Percentiles rank a stretch among this genome's conserved stretches.
phyloP scores from a whole-genome alignment of 1,140 invertebrate genomes.

The Tenebrio molitor region DNA sequence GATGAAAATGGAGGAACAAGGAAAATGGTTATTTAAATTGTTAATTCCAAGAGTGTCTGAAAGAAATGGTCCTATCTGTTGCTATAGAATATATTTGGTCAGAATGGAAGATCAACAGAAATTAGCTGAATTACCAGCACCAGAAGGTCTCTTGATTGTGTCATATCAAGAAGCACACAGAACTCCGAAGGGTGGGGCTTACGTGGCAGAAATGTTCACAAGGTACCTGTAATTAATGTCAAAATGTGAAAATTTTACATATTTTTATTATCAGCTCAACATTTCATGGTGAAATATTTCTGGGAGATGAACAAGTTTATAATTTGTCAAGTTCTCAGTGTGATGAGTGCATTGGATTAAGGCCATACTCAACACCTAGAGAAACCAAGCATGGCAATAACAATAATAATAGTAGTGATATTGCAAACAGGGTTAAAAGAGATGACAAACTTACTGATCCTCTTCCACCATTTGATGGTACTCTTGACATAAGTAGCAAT shows the following conservation, averaged over 20 bases:
- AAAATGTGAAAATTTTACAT: neutral
- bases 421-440: slow-evolving; percentile 58
- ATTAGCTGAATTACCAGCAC: slow-evolving; percentile 75
- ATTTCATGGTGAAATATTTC: slow-evolving; percentile 73
- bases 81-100: slow-evolving; percentile 85
- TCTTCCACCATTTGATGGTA: slow-evolving; percentile 74
- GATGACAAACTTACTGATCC: slow-evolving; percentile 58
- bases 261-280: slow-evolving; percentile 64
- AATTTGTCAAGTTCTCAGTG: slow-evolving; percentile 67
- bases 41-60: slow-evolving; percentile 82
- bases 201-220: slow-evolving; percentile 86
- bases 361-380: slow-evolving; percentile 66
- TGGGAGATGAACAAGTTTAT: slow-evolving; percentile 75
- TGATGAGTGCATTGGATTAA: slow-evolving; percentile 69
- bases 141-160: slow-evolving; percentile 76
- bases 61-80: slow-evolving; percentile 89
- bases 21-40: slow-evolving; percentile 79
- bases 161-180: slow-evolving; percentile 82
- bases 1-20: slow-evolving; percentile 78
- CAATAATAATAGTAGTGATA: too few relatives aligned
- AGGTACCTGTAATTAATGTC: slow-evolving; percentile 66
- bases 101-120: slow-evolving; percentile 76
- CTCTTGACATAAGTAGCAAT: slow-evolving; percentile 79
- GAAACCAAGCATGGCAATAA: slow-evolving; percentile 54
- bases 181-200: slow-evolving; percentile 76